Conservation (phyloP, 2,113 vertebrate species). For the Phasianus colchicus region DNA sequence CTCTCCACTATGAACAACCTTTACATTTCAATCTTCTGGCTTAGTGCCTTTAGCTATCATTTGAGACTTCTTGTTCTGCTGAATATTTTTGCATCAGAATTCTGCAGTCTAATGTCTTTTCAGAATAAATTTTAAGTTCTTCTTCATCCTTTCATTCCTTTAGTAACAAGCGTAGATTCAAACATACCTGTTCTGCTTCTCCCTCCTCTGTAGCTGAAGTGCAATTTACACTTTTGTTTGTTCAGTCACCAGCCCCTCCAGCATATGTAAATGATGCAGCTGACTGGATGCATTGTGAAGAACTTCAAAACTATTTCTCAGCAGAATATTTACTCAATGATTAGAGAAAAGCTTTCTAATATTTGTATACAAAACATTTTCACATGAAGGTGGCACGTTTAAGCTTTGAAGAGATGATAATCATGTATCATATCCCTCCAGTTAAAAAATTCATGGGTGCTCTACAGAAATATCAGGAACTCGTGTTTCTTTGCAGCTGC, state of each 20-base stretch:
- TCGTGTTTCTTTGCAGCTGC: neutral
- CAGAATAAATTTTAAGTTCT: constrained; percentile 8
- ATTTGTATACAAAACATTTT: constrained; percentile 14
- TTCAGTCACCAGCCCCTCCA: neutral
- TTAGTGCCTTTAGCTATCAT: constrained; percentile 8
- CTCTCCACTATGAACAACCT: neutral
- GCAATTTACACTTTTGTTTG: constrained; percentile 18
- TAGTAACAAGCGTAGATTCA: neutral
- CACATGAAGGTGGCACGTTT: neutral
- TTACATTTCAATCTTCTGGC: constrained; percentile 30
- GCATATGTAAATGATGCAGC: constrained; percentile 6
- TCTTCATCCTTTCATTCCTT: constrained; percentile 26
- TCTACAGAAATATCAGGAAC: neutral
- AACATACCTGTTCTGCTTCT: constrained; percentile 27
- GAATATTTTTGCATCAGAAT: constrained; percentile 49
- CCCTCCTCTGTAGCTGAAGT: neutral
- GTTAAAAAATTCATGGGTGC: neutral
- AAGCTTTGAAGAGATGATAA: neutral
- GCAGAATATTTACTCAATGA: neutral
- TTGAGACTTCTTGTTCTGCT: constrained; percentile 2
- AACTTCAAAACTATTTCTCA: neutral
- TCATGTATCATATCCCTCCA: neutral
- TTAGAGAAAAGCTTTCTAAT: neutral
- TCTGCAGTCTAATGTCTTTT: constrained; percentile 8
- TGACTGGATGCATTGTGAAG: constrained; percentile 13